Percentiles rank a stretch among this genome's conserved stretches.
These are phyloP conservation scores for Coleophora deauratella DNA, from an alignment of 2,888 invertebrate species.

Conservation along the genomic window DNA sequence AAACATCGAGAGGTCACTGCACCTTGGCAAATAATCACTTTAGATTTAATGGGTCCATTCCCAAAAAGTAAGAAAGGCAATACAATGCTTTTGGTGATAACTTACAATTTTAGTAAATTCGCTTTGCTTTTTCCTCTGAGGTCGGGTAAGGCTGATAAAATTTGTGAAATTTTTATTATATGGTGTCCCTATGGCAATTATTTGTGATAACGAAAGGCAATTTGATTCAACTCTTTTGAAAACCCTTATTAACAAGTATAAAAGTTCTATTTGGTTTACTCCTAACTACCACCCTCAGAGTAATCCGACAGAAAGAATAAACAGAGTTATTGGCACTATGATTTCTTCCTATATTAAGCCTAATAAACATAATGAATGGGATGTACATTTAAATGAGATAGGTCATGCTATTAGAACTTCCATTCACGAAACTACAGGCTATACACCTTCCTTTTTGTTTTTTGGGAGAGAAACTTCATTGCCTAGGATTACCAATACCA, in stretches of 20 bases:
- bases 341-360: slow-evolving; percentile 20
- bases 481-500: not conserved
- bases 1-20: slow-evolving; percentile 4
- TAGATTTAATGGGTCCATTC: slow-evolving; percentile 14
- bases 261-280: slow-evolving; percentile 11
- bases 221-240: slow-evolving; percentile 12
- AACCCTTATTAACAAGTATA: slow-evolving; percentile 5
- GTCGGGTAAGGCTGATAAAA: slow-evolving; percentile 11
- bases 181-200: slow-evolving; percentile 10
- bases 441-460: slow-evolving; percentile 18
- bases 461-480: slow-evolving; percentile 18
- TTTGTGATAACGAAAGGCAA: slow-evolving; percentile 19
- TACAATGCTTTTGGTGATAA: slow-evolving; percentile 9
- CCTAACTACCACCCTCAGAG: slow-evolving; percentile 28
- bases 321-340: slow-evolving; percentile 24
- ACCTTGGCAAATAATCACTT: slow-evolving; percentile 9
- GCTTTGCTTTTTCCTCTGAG: slow-evolving; percentile 5
- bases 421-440: slow-evolving; percentile 20
- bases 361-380: slow-evolving; percentile 18
- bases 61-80: slow-evolving; percentile 6
- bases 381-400: slow-evolving; percentile 19
- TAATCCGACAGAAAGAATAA: slow-evolving; percentile 30
- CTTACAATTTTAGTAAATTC: slow-evolving; percentile 12
- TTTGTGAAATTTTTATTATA: slow-evolving; percentile 13
- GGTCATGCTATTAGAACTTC: slow-evolving; percentile 24